These are phyloP conservation scores for Enteromius unitaeniatus DNA, from an alignment of 2,797 vertebrate genomes.

Conservation along the genomic window DNA sequence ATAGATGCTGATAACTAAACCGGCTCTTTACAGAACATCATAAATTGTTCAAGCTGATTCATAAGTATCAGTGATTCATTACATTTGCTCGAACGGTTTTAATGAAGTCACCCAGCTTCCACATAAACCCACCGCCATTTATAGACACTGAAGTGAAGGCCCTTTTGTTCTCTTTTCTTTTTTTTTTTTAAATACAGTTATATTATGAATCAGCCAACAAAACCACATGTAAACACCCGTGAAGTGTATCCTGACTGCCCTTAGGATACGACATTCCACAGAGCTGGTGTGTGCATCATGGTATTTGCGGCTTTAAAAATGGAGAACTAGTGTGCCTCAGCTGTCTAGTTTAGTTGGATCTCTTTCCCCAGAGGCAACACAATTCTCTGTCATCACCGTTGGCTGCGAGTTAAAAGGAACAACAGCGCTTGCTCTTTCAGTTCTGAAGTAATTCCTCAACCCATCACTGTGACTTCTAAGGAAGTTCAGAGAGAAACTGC, in stretches of 20 bases:
- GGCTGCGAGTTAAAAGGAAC: not conserved
- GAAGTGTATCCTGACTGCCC: not conserved
- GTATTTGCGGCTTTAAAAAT: constrained; percentile 19
- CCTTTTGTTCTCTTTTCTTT: not conserved
- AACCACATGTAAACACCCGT: not conserved
- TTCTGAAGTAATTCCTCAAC: constrained; percentile 39
- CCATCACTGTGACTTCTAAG: not conserved
- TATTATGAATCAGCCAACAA: not conserved
- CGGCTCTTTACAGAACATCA: not conserved
- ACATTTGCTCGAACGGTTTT: not conserved
- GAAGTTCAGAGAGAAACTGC: constrained; percentile 11
- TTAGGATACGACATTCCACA: not conserved
- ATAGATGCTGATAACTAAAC: not conserved
- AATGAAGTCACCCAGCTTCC: not conserved
- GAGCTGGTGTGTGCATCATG: not conserved
- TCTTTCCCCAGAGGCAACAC: not conserved
- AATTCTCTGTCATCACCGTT: not conserved
- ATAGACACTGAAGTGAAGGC: not conserved
- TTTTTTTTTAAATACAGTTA: not conserved
- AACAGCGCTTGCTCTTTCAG: not conserved
- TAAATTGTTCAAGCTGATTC: not conserved
- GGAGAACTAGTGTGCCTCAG: not conserved
- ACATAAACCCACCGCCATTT: not conserved
- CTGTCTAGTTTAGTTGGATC: not conserved
- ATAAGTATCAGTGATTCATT: not conserved